These are phyloP conservation scores for Eonycteris spelaea DNA, from an alignment of 2,113 vertebrate genomes.

Conservation along the genomic window DNA sequence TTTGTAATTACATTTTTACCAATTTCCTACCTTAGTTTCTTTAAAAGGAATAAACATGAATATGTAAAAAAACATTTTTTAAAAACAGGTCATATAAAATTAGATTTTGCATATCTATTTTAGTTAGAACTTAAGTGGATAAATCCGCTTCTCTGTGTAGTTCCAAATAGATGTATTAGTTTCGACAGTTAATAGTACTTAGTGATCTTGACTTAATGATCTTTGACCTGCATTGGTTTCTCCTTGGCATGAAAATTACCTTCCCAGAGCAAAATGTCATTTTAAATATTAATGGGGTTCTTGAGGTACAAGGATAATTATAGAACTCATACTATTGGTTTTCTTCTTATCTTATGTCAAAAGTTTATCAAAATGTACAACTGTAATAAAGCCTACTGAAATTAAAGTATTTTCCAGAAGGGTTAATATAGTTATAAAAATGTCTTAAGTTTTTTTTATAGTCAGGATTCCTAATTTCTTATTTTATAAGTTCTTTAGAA, in stretches of 20 bases:
- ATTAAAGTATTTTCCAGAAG: background rate
- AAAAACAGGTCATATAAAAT: background rate
- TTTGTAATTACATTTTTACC: background rate
- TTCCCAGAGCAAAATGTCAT: background rate
- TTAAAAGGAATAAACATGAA: background rate
- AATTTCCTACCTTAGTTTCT: background rate
- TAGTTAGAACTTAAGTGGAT: slow-evolving; percentile 14
- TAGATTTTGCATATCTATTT: slow-evolving; percentile 1
- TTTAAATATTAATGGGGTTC: slow-evolving; percentile 1
- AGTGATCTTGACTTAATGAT: background rate
- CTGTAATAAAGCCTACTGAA: background rate
- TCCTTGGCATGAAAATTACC: slow-evolving; percentile 20
- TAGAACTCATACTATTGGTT: background rate
- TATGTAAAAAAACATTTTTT: background rate
- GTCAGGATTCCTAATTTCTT: background rate
- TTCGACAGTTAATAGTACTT: background rate
- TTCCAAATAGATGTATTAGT: slow-evolving; percentile 18
- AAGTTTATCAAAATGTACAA: background rate
- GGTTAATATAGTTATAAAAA: background rate
- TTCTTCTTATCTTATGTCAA: background rate
- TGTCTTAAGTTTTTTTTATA: slow-evolving; percentile 21
- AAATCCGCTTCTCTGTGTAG: background rate
- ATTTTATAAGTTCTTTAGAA: slow-evolving; percentile 12
- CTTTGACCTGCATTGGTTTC: slow-evolving; percentile 16
- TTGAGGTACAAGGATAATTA: background rate